Base-by-base conservation (phyloP, 2,888 invertebrate genomes). In the Podotricha telesiphe region DNA sequence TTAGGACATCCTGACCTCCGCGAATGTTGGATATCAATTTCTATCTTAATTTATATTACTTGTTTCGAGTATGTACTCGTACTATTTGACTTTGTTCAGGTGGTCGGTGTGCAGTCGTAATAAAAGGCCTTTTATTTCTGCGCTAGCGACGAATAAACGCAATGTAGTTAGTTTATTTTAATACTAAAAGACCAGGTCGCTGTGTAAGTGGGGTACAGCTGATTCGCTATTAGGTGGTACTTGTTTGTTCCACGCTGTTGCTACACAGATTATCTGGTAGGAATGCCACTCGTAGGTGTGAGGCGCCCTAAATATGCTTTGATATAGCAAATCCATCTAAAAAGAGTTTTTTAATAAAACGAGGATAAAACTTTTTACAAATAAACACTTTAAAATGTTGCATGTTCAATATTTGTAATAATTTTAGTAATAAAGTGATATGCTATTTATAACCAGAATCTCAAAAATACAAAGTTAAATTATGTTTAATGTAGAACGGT, bases 1-100 rank as follows among this genome's bases (percentile, higher is more conserved):
- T 82, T 82, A 84, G 90, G 87, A 86, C 89, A 82, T 73, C 66
- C 68, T 82, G 89, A 86, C 86, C 88, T 88, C 84, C 82, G 80
- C 79, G 78, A 79, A 73, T 79, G 42, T 45, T 47, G n/a, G 19
- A 56, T 20, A 76, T 72, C 67, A 62, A 68, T 67, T 45, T 17
- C 22, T 59, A 42, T n/a, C 45, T 45, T 45, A 45, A 45, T 59
- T 45, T 42, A 22, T 59, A 45, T 59, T n/a, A 59, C 45, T 59
- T 59, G n/a, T n/a, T 45, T 10, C 7, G 10, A 58, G 20, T 42
- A n/a, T n/a, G n/a, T 40, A 28, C 28, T 28, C 6, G 6, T 28
- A 20, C 22, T 82, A 74, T 73, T 73, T 72, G 69, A 80, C 82
- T 88, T 84, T 87, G 80, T 77, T 84, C 88, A 89, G 84, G 78